Conservation (phyloP, 2,113 vertebrate genomes). For the Motacilla tschutschensis region DNA sequence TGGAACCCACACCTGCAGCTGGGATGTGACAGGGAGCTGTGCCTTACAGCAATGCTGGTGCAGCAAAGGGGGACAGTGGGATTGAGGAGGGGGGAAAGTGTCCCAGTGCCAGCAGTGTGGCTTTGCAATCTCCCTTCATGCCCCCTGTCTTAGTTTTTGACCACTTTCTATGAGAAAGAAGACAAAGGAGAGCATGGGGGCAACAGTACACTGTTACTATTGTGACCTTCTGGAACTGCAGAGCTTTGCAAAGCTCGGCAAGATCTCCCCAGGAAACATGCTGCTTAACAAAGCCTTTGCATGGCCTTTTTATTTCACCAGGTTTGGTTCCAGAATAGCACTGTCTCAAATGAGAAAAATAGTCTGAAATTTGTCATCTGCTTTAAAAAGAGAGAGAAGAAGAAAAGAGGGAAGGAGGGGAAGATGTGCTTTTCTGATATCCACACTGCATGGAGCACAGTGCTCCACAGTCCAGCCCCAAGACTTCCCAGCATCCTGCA, state of each 20-base stretch:
- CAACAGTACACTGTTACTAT: accelerated
- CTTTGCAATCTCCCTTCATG: neutral
- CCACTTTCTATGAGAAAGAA: neutral
- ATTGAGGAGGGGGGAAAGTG: neutral
- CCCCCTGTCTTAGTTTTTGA: neutral
- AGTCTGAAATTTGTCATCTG: neutral
- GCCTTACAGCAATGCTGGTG: neutral
- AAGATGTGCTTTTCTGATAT: neutral
- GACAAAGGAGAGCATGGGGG: too few species aligned
- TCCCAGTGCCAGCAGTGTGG: neutral
- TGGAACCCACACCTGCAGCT: neutral
- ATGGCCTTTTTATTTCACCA: neutral
- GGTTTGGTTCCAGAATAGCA: neutral
- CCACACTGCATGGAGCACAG: neutral
- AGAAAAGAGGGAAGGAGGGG: neutral
- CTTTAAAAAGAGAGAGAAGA: neutral
- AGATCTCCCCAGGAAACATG: neutral
- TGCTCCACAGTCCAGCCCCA: neutral
- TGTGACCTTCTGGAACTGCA: neutral
- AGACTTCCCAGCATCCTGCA: neutral
- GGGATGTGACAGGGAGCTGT: neutral
- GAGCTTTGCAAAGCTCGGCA: neutral
- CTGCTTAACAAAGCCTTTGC: neutral
- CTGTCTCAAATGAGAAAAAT: neutral
- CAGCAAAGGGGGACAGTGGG: neutral